Conservation (phyloP, 2,888 invertebrate species). For the Parnassius glacialis region DNA sequence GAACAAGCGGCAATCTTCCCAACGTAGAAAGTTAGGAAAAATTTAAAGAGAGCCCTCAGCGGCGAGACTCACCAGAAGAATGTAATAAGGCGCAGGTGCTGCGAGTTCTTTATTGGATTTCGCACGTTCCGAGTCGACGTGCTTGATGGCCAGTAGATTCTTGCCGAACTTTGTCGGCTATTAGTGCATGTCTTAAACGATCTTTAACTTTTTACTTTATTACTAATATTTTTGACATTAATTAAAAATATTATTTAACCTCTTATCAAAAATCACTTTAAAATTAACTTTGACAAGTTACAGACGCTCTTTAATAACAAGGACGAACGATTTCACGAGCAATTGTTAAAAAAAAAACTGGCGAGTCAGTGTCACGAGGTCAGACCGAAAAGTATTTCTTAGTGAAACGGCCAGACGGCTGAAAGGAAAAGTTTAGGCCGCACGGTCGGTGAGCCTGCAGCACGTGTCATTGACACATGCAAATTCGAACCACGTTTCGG, state of each 20-base stretch:
- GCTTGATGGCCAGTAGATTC: constrained; percentile 77
- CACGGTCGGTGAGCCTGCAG: constrained; percentile 54
- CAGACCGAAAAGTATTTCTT: constrained; percentile 67
- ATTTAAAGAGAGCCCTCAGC: constrained; percentile 59
- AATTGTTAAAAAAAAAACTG: constrained; percentile 33
- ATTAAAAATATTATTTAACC: background rate
- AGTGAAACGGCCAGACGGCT: constrained; percentile 51
- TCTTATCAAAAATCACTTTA: too few relatives aligned
- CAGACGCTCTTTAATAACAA: constrained; percentile 29
- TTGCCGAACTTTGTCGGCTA: constrained; percentile 70
- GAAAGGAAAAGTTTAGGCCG: constrained; percentile 77
- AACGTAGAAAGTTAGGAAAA: constrained; percentile 69
- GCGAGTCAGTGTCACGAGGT: constrained; percentile 62
- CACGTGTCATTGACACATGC: constrained; percentile 79
- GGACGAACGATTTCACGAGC: constrained; percentile 43
- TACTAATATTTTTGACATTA: background rate
- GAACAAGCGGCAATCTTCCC: constrained; percentile 70
- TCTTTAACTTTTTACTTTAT: background rate
- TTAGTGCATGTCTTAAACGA: constrained; percentile 51
- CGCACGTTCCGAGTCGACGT: constrained; percentile 75
- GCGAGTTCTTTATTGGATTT: constrained; percentile 79
- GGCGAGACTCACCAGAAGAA: constrained; percentile 72
- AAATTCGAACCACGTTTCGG: constrained; percentile 70
- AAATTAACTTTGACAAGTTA: background rate
- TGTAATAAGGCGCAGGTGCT: constrained; percentile 79